Evolutionary conservation across 2,797 vertebrate species (phyloP).

Genomic region (Pantherophis alleghaniensis): DNA sequence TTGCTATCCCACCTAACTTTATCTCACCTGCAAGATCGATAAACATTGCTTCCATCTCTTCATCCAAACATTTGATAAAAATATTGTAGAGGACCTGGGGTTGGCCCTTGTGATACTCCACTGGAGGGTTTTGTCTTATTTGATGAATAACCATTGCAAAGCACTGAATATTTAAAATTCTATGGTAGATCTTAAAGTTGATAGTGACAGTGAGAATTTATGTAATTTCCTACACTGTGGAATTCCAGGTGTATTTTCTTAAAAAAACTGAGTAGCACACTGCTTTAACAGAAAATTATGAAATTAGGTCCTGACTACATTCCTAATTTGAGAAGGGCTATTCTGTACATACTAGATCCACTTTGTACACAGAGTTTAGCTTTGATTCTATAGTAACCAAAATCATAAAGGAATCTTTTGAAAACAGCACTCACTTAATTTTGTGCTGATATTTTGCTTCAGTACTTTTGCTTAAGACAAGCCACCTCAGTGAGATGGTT

Average conservation of each 20-base stretch:
- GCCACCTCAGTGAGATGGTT: background rate
- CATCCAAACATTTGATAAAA: background rate
- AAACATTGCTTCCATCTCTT: background rate
- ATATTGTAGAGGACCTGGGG: background rate
- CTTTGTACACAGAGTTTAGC: background rate
- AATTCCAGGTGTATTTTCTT: background rate
- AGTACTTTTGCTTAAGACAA: background rate
- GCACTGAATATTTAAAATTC: background rate
- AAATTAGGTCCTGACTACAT: background rate
- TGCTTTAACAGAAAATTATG: background rate
- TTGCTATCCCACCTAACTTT: background rate
- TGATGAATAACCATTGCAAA: background rate
- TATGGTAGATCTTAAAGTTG: background rate
- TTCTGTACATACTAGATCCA: background rate
- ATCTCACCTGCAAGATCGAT: background rate
- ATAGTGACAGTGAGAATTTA: background rate
- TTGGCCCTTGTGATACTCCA: background rate
- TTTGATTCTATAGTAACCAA: background rate
- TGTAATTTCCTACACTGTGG: background rate
- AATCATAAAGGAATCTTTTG: background rate
- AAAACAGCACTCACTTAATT: background rate
- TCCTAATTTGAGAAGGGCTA: background rate
- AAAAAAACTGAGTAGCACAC: background rate
- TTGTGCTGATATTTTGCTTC: background rate
- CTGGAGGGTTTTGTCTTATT: background rate